phyloP scores from a whole-genome alignment of 2,888 invertebrate genomes.

The Salpingus planirostris region DNA sequence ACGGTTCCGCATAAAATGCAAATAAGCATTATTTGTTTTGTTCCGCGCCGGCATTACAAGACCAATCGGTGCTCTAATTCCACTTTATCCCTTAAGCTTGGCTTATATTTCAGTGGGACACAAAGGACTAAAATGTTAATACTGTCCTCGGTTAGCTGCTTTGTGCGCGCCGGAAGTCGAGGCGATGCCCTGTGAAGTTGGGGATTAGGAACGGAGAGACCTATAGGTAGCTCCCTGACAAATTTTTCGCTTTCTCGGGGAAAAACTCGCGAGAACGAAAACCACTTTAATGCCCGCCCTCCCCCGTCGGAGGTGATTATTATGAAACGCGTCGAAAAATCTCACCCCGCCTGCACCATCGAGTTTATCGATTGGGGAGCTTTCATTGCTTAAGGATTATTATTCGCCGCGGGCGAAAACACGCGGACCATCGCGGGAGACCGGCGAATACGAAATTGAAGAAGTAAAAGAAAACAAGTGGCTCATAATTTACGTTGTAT shows the following conservation, averaged over 20 bases:
- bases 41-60: conserved; percentile 22
- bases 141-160: conserved; percentile 26
- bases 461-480: conserved; percentile 1
- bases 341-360: too few species aligned
- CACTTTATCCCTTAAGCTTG: conserved; percentile 29
- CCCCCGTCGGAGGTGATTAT: too few species aligned
- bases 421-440: too few species aligned
- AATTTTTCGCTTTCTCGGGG: too few species aligned
- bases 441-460: background rate
- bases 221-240: too few species aligned
- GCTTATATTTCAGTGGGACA: conserved; percentile 31
- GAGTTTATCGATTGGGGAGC: too few species aligned
- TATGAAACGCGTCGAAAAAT: too few species aligned
- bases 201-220: conserved; percentile 19
- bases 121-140: conserved; percentile 33
- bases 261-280: too few species aligned
- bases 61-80: conserved; percentile 32
- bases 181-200: conserved; percentile 21
- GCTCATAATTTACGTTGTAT: conserved; percentile 8
- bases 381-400: too few species aligned
- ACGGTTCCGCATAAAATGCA: conserved; percentile 22
- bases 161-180: conserved; percentile 23
- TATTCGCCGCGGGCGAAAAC: too few species aligned
- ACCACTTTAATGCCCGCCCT: too few species aligned
- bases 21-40: conserved; percentile 27